Percentiles rank a stretch among this genome's conserved stretches.
Conservation (phyloP, 2,888 invertebrate genomes). For the Eupithecia subfuscata region DNA sequence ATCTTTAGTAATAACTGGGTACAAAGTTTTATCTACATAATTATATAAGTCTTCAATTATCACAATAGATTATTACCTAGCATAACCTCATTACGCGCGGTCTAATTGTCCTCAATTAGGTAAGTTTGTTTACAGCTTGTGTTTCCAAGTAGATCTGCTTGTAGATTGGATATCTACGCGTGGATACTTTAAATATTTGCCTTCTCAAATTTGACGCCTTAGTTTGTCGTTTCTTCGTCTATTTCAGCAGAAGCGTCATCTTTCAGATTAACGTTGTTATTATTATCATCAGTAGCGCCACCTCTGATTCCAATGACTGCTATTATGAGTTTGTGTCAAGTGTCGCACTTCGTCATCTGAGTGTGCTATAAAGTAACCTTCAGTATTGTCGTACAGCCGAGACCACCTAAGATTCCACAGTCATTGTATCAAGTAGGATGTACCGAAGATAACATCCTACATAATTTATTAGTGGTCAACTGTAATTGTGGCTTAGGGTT, state of each 20-base stretch:
- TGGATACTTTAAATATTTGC: not conserved
- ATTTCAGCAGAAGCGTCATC: not conserved
- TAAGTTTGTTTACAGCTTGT: constrained; percentile 23
- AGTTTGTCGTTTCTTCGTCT: not conserved
- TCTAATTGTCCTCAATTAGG: constrained; percentile 24
- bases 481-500: constrained; percentile 38
- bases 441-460: constrained; percentile 47
- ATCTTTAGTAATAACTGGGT: constrained; percentile 25
- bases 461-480: constrained; percentile 45
- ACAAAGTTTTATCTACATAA: constrained; percentile 31
- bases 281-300: constrained; percentile 19
- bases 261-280: not conserved
- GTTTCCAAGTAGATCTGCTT: constrained; percentile 2
- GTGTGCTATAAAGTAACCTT: constrained; percentile 9
- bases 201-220: constrained; percentile 1
- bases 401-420: constrained; percentile 40
- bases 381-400: constrained; percentile 20
- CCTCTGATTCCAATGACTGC: constrained; percentile 11
- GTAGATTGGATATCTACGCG: not conserved
- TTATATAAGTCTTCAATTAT: constrained; percentile 28
- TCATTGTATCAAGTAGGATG: constrained; percentile 45
- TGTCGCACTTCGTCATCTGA: constrained; percentile 24
- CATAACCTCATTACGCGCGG: constrained; percentile 19
- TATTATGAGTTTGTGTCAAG: constrained; percentile 10
- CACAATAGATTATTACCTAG: constrained; percentile 27